Percentiles rank a stretch among this genome's conserved stretches.
Evolutionary conservation across 2,113 vertebrate genomes (phyloP).

Genomic region (Stomatorhinus ivindoensis): DNA sequence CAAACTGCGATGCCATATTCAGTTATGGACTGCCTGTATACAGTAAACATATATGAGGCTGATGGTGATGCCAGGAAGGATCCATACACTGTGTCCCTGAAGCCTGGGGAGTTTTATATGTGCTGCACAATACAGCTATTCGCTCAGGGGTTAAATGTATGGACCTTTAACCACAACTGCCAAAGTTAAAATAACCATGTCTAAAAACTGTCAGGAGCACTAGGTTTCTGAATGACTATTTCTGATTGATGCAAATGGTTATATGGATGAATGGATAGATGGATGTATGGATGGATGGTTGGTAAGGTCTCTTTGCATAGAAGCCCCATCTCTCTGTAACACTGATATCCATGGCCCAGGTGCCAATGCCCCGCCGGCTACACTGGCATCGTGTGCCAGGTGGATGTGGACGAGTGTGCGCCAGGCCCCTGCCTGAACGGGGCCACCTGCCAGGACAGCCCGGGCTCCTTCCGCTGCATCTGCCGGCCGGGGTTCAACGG

Average conservation of each 20-base stretch:
- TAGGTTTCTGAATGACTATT: neutral
- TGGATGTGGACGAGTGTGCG: conserved; percentile 83
- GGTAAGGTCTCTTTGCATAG: neutral
- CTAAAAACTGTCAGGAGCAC: neutral
- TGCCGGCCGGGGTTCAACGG: conserved; percentile 96
- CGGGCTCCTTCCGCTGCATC: conserved; percentile 79
- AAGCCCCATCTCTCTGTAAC: neutral
- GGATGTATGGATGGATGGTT: neutral
- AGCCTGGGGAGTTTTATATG: neutral
- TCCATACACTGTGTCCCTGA: neutral
- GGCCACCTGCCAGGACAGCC: conserved; percentile 80
- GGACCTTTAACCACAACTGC: neutral
- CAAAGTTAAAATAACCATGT: neutral
- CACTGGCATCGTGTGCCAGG: conserved; percentile 71
- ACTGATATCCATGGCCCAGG: conserved; percentile 44
- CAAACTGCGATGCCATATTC: neutral
- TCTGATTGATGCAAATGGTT: neutral
- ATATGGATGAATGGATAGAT: neutral
- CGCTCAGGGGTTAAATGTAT: neutral
- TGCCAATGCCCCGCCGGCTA: conserved; percentile 81
- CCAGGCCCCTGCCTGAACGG: conserved; percentile 86
- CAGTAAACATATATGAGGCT: neutral
- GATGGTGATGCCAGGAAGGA: neutral
- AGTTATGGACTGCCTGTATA: neutral
- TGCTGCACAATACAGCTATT: neutral